A percentile compares a stretch with the other conserved stretches of the same genome.
phyloP scores from a whole-genome alignment of 2,113 vertebrate species.

The Poecilia latipinna region DNA sequence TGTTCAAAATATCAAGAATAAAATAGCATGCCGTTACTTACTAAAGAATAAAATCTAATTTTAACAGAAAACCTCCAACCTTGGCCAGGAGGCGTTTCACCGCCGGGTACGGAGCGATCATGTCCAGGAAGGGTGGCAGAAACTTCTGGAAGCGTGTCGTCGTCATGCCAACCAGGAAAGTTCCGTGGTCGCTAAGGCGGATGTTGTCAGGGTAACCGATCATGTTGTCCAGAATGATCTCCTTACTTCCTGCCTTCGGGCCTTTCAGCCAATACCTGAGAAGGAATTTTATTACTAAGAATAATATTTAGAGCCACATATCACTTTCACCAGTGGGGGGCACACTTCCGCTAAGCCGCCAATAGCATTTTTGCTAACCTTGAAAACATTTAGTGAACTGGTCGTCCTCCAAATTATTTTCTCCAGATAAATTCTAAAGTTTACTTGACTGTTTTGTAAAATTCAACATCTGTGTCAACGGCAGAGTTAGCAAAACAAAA shows the following conservation, averaged over 20 bases:
- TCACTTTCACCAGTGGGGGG: too few relatives aligned
- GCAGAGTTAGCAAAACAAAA: too few relatives aligned
- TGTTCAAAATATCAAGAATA: neutral
- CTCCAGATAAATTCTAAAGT: too few relatives aligned
- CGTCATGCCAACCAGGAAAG: slow-evolving; percentile 77
- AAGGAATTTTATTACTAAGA: too few relatives aligned
- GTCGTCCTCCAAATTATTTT: too few relatives aligned
- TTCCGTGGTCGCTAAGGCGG: slow-evolving; percentile 71
- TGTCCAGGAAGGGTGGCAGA: slow-evolving; percentile 76
- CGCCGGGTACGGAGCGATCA: slow-evolving; percentile 71
- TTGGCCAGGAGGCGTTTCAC: slow-evolving; percentile 79
- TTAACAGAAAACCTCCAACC: slow-evolving; percentile 42
- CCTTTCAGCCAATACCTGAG: slow-evolving; percentile 78
- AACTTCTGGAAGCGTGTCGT: slow-evolving; percentile 67
- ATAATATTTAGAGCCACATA: too few relatives aligned
- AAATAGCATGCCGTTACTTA: neutral
- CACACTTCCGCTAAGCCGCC: too few relatives aligned
- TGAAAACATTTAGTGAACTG: too few relatives aligned
- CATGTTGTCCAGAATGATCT: slow-evolving; percentile 76
- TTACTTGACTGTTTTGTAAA: too few relatives aligned
- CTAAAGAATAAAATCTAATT: too few relatives aligned
- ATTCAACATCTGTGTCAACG: too few relatives aligned
- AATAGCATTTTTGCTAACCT: too few relatives aligned
- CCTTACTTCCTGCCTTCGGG: slow-evolving; percentile 69
- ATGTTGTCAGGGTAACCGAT: slow-evolving; percentile 83